Evolutionary conservation across 2,113 vertebrate genomes (phyloP), one percentile per base, ranked within the genome.

Genomic region (Dipodomys ordii): DNA sequence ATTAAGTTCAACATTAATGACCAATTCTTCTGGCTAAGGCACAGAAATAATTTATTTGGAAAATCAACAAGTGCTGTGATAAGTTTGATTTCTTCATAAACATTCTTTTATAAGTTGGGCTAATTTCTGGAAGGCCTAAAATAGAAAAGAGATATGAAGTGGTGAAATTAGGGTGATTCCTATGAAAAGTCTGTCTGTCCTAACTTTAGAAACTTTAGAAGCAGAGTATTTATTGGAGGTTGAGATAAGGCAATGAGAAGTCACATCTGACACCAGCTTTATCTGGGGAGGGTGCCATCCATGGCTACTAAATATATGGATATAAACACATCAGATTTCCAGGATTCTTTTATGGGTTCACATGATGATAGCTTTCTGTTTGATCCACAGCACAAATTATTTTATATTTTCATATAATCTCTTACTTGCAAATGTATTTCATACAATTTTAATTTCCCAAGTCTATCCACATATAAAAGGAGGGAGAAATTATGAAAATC

Each of bases 91-190:
- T 96, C 88, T 96, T 99, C 95, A 98, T 93, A 97, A 86, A 83
- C 97, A 97, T 72, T 99, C 99, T 97, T 98, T 99, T 98, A 99
- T 99, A 92, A 99, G 98, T 35, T 95, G 93, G 23, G 99, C 98
- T 93, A 99, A 97, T 98, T 99, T 98, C 97, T 98, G 97, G 94
- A 99, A 99, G 77, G 98, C 99, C 99, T 99, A 98, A 73, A 97
- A 96, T 13, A 83, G 95, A 69, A 97, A 97, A 95, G 5, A 96
- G 1, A 28, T 30, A 94, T 77, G 53, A 92, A 92, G 62, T 68
- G 76, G 68, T 62, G 8, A 62, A 87, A 73, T 95, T 65, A 71
- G 27, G 35, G 35, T 76, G 15, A 1, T 39, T 32, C 18, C 93
- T 81, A 81, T 23, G 32, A 87, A 88, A 87, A 62, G 28, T 49